Evolutionary conservation across 1,140 invertebrate genomes (phyloP), one percentile per base, ranked within the genome.

Genomic region (Bombus superbus): DNA sequence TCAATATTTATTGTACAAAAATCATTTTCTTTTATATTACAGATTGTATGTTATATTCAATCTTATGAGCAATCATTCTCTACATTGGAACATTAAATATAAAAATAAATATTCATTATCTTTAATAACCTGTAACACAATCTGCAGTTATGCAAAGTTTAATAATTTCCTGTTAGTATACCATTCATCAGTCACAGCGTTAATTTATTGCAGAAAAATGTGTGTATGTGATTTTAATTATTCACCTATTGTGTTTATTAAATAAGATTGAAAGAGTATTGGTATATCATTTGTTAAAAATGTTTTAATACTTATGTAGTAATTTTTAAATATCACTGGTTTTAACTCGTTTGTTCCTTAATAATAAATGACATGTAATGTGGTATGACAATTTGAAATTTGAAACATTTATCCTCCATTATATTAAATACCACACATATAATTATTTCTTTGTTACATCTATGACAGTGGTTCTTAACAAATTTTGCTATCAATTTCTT

Each of bases 71-170:
- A 18, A 40, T 22, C 38, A 42, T 44, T 18, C 8, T 35, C 44
- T 10, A 59, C 38, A 28, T 11, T 66, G 13, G 4, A n/a, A 22
- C 18, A 28, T 38, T 38, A 42, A 18, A 35, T 28, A n/a, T 28
- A 57, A 40, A 71, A 5, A 53, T 53, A 53, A 2, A 68, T 28
- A n/a, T 13, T 40, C 40, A 40, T 28, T n/a, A n/a, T 40, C 28
- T 62, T 64, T 15, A 74, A 64, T 76, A 83, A 82, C n/a, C 80
- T 64, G 9, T 6, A 28, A 82, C 4, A 32, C 18, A 42, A 4
- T n/a, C 9, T 32, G 28, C 5, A 38, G 22, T 28, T 40, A 35
- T 15, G 10, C 28, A 38, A 82, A 44, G 42, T 44, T 35, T 22
- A 74, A 44, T 22, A 64, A 11, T 38, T 81, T 53, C 15, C 2